Evolutionary conservation across 2,888 invertebrate species (phyloP).

Genomic region (Himalopsyche anomala): DNA sequence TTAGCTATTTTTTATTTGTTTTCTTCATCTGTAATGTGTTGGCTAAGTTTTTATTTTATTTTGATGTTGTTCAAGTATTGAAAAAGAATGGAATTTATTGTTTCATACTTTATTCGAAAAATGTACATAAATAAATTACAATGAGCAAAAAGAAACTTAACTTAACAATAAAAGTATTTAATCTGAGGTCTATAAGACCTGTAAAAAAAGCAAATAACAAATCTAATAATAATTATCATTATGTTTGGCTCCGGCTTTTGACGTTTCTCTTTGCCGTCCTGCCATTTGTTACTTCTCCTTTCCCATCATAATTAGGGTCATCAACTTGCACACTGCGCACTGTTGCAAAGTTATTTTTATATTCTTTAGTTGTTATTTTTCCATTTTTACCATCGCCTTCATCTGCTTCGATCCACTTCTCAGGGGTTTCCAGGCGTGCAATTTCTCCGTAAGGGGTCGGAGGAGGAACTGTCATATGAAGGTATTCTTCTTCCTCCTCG

Average conservation of each 20-base stretch:
- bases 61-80: not conserved
- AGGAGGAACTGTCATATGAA: constrained; percentile 70
- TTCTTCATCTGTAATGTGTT: too few relatives aligned
- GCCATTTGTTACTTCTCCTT: constrained; percentile 2
- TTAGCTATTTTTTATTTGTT: too few relatives aligned
- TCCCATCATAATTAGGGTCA: constrained; percentile 67
- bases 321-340: constrained; percentile 72
- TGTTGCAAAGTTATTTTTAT: constrained; percentile 71
- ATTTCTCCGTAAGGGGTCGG: constrained; percentile 69
- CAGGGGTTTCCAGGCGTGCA: constrained; percentile 67
- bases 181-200: not conserved
- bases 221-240: constrained; percentile 17
- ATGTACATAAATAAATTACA: constrained; percentile 60
- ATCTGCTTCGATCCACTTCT: constrained; percentile 67
- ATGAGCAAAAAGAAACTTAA: constrained; percentile 57
- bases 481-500: constrained; percentile 71
- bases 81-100: not conserved
- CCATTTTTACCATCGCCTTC: constrained; percentile 70
- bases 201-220: constrained; percentile 30
- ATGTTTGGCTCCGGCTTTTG: not conserved
- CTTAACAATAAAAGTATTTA: constrained; percentile 47
- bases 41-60: not conserved
- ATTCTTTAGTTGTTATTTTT: constrained; percentile 71
- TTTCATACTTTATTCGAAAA: constrained; percentile 56
- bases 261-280: constrained; percentile 29